Evolutionary conservation across 2,888 invertebrate genomes (phyloP), one percentile per base, ranked within the genome.

Genomic region (Empis stercorea): DNA sequence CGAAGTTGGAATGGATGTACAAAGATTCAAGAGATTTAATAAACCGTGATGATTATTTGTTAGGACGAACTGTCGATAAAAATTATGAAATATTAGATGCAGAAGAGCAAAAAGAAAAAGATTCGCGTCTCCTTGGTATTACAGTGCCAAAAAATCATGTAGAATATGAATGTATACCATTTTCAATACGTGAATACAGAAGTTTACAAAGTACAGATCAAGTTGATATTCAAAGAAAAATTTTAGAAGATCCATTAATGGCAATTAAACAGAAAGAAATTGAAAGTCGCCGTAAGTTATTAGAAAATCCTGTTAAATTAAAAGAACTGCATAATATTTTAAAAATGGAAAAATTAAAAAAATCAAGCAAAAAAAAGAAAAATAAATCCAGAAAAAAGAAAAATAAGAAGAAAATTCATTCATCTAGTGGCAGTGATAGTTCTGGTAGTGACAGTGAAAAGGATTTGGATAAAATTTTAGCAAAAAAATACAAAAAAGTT

Each of bases 221-320:
- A 70, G 86, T 93, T 11, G 94, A 95, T 65, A 73, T 93, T 59
- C 81, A 79, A 41, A 78, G 91, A 16, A 95, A 95, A 70, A 75
- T 93, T 52, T 79, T 93, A 62, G 95, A 96, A 67, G 96, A 96
- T 73, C 96, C 96, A 1, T 68, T 96, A 36, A 81, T 89, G 62
- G 76, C 85, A 4, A 94, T 96, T 9, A 87, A 85, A 59, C 87
- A 91, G 61, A 79, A 86, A 47, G 94, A 95, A 70, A 81, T 92
- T 62, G 93, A 95, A 61, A 84, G 87, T 0, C 73, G 87, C 37
- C 80, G 83, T 49, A 84, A 87, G 49, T 72, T 96, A 32, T 66
- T 96, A 4, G 87, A 91, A 58, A 96, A 96, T 73, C 95, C 95
- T 1, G 78, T 95, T 0, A 89, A 89, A 66, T 71, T 96, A 55